A percentile compares a stretch with the other conserved stretches of the same genome.
Evolutionary conservation across 2,113 vertebrate genomes (phyloP).

Genomic region (Stigmatopora nigra): DNA sequence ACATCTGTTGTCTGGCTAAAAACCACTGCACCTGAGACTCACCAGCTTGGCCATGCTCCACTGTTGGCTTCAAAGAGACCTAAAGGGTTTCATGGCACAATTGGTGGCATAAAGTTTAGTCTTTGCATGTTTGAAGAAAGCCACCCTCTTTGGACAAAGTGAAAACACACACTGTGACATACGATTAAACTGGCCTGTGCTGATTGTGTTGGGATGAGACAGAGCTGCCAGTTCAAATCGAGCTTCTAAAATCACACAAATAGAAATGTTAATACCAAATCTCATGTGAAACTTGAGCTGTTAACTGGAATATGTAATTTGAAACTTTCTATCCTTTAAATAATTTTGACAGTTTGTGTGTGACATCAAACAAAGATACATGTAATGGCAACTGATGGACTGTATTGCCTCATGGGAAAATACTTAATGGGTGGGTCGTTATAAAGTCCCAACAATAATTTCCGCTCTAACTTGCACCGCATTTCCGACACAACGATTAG

Average conservation of each 20-base stretch:
- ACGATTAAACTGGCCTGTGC: neutral
- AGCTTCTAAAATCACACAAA: neutral
- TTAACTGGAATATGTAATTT: neutral
- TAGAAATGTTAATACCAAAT: neutral
- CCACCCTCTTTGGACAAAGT: neutral
- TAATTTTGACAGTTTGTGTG: too few species aligned
- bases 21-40: constrained; percentile 63
- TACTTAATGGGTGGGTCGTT: neutral
- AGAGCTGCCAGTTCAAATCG: neutral
- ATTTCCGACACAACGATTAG: neutral
- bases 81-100: constrained; percentile 40
- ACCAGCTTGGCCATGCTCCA: constrained; percentile 38
- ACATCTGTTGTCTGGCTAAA: constrained; percentile 61
- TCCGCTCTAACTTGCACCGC: neutral
- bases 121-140: neutral
- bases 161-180: neutral
- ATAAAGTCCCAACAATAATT: neutral
- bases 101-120: constrained; percentile 31
- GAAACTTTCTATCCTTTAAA: neutral
- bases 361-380: too few species aligned
- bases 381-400: too few species aligned
- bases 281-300: neutral
- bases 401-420: neutral
- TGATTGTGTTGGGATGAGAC: neutral
- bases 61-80: constrained; percentile 43